Evolutionary conservation across 2,797 vertebrate species (phyloP).

Genomic region (Crax fasciolata): DNA sequence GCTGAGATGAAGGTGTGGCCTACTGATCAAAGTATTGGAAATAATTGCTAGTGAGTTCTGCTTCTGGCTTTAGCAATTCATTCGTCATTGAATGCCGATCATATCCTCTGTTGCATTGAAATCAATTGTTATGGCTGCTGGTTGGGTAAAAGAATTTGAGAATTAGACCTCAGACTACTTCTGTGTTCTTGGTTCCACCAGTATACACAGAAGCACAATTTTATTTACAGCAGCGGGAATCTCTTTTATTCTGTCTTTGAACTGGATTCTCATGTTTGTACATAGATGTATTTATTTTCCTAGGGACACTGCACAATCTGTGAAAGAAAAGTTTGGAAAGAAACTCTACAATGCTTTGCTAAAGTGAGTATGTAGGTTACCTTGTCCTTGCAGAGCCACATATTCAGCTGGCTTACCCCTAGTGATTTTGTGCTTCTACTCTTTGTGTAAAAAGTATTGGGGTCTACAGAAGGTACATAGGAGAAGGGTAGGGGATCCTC

Average conservation of each 20-base stretch:
- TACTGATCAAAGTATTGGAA: not conserved
- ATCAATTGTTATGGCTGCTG: not conserved
- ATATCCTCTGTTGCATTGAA: not conserved
- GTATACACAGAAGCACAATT: not conserved
- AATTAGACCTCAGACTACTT: not conserved
- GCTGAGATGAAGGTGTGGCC: not conserved
- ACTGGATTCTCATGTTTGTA: not conserved
- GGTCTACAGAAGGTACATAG: not conserved
- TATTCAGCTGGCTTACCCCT: not conserved
- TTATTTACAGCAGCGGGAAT: not conserved
- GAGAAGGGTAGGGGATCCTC: not conserved
- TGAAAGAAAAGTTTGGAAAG: conserved; percentile 97
- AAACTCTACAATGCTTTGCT: conserved; percentile 93
- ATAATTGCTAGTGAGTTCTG: not conserved
- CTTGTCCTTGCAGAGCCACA: not conserved
- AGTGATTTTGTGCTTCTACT: not conserved
- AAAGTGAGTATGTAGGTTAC: conserved; percentile 83
- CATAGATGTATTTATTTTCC: conserved; percentile 12
- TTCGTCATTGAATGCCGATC: not conserved
- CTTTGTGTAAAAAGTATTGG: not conserved
- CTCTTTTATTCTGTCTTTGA: not conserved
- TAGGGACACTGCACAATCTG: conserved; percentile 94
- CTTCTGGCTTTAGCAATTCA: not conserved
- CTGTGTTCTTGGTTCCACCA: not conserved
- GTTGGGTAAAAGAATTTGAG: not conserved